phyloP scores from a whole-genome alignment of 2,888 invertebrate species.

The Pilophorus perplexus region DNA sequence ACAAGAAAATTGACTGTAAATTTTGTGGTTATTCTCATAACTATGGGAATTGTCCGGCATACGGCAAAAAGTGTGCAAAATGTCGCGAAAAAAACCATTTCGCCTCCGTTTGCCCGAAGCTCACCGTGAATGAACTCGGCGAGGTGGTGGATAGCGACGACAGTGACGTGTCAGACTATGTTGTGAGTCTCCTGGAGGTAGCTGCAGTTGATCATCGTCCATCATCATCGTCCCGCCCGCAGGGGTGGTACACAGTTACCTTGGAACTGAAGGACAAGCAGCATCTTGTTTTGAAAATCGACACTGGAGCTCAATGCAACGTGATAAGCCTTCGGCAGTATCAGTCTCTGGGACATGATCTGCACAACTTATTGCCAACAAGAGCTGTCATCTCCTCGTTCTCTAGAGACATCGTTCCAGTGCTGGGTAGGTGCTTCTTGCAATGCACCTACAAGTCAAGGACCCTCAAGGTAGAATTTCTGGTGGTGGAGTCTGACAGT shows the following conservation, averaged over 20 bases:
- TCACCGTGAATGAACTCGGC: neutral
- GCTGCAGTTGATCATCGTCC: neutral
- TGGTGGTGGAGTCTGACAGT: too few species aligned
- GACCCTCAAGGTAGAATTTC: too few species aligned
- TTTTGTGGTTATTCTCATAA: slow-evolving; percentile 7
- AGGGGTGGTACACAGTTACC: slow-evolving; percentile 2
- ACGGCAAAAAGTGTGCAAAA: neutral
- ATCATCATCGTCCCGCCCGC: neutral
- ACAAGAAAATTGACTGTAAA: neutral
- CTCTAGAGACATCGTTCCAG: slow-evolving; percentile 1
- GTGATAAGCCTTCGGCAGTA: neutral
- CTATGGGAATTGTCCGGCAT: neutral
- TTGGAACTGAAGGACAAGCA: neutral
- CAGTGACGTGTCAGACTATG: neutral
- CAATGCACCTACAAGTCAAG: neutral
- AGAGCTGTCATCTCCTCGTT: neutral
- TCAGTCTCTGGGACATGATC: neutral
- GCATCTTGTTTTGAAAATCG: neutral
- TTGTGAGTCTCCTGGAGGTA: neutral
- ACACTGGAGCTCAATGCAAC: neutral
- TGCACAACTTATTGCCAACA: neutral
- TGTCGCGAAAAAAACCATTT: slow-evolving; percentile 5
- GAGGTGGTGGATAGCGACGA: neutral
- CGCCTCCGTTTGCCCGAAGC: neutral
- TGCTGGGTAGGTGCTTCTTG: neutral